Percentiles rank a stretch among this genome's conserved stretches.
These are phyloP conservation scores for Exaiptasia diaphana DNA, from an alignment of 64 coral and sea anemone genomes.

Conservation along the genomic window DNA sequence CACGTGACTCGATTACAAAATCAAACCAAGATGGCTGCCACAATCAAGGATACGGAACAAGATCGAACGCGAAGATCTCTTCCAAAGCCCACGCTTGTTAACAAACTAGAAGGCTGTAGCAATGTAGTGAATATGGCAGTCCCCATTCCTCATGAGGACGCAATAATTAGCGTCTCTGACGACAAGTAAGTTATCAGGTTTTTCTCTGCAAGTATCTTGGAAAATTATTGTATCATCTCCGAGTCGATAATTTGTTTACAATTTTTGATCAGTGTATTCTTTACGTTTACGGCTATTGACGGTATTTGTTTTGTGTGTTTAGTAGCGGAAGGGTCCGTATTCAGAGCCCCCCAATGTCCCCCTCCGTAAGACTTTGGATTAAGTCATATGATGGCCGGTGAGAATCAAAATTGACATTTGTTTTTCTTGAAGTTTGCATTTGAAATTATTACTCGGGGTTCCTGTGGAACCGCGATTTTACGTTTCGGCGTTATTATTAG, in stretches of 20 bases:
- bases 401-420: background rate
- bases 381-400: constrained; percentile 96
- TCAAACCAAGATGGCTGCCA: constrained; percentile 85
- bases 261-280: background rate
- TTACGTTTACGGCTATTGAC: background rate
- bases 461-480: too few relatives aligned
- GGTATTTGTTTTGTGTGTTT: background rate
- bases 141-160: constrained; percentile 94
- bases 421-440: background rate
- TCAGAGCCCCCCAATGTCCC: background rate
- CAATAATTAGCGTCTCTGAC: constrained; percentile 89
- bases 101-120: constrained; percentile 96
- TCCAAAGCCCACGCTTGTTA: constrained; percentile 72
- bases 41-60: constrained; percentile 80
- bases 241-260: constrained; percentile 3
- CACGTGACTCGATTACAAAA: background rate
- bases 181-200: constrained; percentile 53
- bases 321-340: constrained; percentile 71
- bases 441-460: too few relatives aligned
- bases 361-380: constrained; percentile 84
- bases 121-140: constrained; percentile 90
- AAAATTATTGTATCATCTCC: too few relatives aligned
- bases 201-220: too few relatives aligned
- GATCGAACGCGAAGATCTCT: constrained; percentile 30
- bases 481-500: background rate